Evolutionary conservation across 2,888 invertebrate species (phyloP).

Genomic region (Apantesis nais): DNA sequence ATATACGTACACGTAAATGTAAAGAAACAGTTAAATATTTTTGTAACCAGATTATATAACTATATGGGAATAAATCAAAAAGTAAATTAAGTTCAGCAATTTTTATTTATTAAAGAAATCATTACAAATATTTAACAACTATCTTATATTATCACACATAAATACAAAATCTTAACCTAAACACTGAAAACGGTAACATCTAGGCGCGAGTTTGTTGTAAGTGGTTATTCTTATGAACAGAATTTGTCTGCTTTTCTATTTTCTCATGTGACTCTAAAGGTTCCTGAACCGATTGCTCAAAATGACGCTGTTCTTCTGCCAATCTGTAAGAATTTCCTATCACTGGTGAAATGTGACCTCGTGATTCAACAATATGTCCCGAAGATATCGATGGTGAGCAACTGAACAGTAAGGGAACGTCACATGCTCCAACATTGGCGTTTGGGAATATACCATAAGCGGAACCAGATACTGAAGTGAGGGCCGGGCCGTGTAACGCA

Average conservation of each 20-base stretch:
- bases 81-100: not conserved
- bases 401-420: slow-evolving; percentile 72
- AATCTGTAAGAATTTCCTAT: slow-evolving; percentile 55
- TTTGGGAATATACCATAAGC: slow-evolving; percentile 72
- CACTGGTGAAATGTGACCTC: slow-evolving; percentile 41
- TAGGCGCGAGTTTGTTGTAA: slow-evolving; percentile 32
- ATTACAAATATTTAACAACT: slow-evolving; percentile 25
- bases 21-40: too few species aligned
- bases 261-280: slow-evolving; percentile 46
- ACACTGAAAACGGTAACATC: slow-evolving; percentile 22
- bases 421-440: slow-evolving; percentile 66
- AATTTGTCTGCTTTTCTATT: slow-evolving; percentile 44
- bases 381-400: slow-evolving; percentile 72
- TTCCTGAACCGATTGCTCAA: slow-evolving; percentile 31
- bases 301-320: slow-evolving; percentile 51
- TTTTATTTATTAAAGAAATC: slow-evolving; percentile 19
- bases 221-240: slow-evolving; percentile 49
- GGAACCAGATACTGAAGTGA: slow-evolving; percentile 48
- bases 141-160: slow-evolving; percentile 14
- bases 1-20: too few species aligned
- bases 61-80: not conserved
- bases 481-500: slow-evolving; percentile 26
- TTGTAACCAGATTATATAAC: not conserved
- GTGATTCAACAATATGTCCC: slow-evolving; percentile 61
- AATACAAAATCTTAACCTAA: slow-evolving; percentile 28